Evolutionary conservation across 2,797 vertebrate species (phyloP).

Genomic region (Peromyscus nudipes): DNA sequence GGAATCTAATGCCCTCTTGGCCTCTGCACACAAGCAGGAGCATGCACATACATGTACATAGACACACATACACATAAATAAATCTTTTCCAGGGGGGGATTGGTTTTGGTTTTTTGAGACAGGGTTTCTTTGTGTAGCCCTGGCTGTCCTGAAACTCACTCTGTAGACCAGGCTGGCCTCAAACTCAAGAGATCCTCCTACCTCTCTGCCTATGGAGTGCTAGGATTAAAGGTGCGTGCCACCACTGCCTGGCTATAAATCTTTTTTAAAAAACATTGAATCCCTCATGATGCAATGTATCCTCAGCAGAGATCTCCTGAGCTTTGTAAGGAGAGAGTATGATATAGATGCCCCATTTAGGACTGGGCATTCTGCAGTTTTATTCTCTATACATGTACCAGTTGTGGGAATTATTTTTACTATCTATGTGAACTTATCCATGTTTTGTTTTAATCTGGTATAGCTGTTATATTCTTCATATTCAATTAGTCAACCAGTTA

Average conservation of each 20-base stretch:
- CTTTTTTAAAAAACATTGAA: neutral
- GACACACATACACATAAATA: neutral
- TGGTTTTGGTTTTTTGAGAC: no score
- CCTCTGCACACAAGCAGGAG: neutral
- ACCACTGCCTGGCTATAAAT: neutral
- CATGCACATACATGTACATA: neutral
- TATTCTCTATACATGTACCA: neutral
- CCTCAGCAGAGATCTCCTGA: neutral
- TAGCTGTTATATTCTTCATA: neutral
- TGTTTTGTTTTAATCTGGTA: neutral
- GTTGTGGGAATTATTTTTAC: neutral
- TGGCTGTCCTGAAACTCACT: no score
- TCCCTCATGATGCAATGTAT: slow-evolving; percentile 8
- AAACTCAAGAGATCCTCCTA: no score
- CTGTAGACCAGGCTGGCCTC: no score
- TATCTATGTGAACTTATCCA: neutral
- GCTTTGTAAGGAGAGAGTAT: neutral
- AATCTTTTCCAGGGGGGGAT: neutral
- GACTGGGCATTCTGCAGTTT: neutral
- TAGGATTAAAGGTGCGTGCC: no score
- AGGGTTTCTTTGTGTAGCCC: no score
- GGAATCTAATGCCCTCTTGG: neutral
- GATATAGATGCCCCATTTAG: neutral
- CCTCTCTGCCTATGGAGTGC: no score
- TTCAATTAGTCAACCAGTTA: neutral